phyloP scores from a whole-genome alignment of 2,113 vertebrate species.

The Amazona vittata region DNA sequence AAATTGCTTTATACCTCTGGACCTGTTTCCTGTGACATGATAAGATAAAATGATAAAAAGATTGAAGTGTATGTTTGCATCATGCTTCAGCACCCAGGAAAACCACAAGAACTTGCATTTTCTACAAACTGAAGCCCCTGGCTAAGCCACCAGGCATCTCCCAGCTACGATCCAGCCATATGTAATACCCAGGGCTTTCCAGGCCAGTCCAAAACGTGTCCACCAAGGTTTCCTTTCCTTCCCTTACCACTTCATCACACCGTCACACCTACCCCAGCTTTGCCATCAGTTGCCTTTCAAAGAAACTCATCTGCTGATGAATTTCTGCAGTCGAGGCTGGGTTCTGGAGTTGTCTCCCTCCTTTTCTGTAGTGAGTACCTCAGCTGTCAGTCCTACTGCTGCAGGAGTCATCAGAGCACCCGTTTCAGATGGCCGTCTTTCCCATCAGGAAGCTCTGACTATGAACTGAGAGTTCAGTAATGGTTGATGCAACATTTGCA shows the following conservation, averaged over 20 bases:
- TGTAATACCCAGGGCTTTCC: neutral
- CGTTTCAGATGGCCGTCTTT: rapidly evolving
- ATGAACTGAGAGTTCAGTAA: neutral
- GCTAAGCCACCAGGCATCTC: neutral
- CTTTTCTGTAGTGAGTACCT: neutral
- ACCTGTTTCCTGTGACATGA: neutral
- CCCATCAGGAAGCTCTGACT: neutral
- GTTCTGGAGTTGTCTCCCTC: neutral
- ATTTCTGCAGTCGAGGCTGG: neutral
- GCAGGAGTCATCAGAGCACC: neutral
- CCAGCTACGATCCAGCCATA: neutral
- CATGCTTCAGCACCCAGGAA: neutral
- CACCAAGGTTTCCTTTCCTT: neutral
- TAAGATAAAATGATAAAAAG: neutral
- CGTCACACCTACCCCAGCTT: neutral
- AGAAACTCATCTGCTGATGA: neutral
- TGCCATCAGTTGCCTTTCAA: neutral
- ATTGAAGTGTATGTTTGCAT: neutral
- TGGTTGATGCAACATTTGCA: neutral
- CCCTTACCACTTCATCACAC: neutral
- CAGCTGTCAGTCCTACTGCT: neutral
- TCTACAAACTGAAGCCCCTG: neutral
- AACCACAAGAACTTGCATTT: neutral
- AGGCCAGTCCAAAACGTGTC: neutral
- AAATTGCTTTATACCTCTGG: neutral